A percentile compares a stretch with the other conserved stretches of the same genome.
Conservation (phyloP, 2,797 vertebrate species). For the Orientallactaga sibirica region DNA sequence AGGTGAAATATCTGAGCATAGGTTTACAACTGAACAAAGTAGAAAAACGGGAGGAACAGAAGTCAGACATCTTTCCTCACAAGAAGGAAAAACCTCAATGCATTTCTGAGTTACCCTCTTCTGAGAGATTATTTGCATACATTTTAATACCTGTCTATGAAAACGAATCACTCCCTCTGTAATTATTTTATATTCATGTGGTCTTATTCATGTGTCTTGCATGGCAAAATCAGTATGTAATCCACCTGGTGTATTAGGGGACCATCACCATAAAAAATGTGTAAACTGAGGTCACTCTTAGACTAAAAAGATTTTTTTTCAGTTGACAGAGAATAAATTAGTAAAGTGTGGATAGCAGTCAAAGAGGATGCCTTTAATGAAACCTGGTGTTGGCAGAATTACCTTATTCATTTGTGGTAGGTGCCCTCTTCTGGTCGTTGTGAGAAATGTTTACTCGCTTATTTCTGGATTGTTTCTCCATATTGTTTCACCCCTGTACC, state of each 20-base stretch:
- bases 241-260: background rate
- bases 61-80: slow-evolving; percentile 71
- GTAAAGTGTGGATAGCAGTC: slow-evolving; percentile 29
- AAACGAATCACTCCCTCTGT: slow-evolving; percentile 80
- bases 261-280: background rate
- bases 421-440: slow-evolving; percentile 88
- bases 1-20: slow-evolving; percentile 20
- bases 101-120: slow-evolving; percentile 64
- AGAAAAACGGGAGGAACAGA: slow-evolving; percentile 60
- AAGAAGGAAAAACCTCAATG: slow-evolving; percentile 56
- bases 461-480: background rate
- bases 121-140: slow-evolving; percentile 72
- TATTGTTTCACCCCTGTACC: background rate
- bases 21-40: slow-evolving; percentile 24
- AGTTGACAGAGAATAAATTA: background rate
- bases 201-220: slow-evolving; percentile 57
- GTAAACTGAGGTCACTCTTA: background rate
- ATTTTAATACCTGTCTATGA: slow-evolving; percentile 81
- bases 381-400: background rate
- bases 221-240: slow-evolving; percentile 65
- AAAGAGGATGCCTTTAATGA: slow-evolving; percentile 34
- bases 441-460: slow-evolving; percentile 75
- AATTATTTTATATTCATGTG: slow-evolving; percentile 67
- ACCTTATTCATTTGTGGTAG: slow-evolving; percentile 80
- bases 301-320: slow-evolving; percentile 58